Conservation (phyloP, 2,797 vertebrate genomes). For the Chelidonichthys spinosus region DNA sequence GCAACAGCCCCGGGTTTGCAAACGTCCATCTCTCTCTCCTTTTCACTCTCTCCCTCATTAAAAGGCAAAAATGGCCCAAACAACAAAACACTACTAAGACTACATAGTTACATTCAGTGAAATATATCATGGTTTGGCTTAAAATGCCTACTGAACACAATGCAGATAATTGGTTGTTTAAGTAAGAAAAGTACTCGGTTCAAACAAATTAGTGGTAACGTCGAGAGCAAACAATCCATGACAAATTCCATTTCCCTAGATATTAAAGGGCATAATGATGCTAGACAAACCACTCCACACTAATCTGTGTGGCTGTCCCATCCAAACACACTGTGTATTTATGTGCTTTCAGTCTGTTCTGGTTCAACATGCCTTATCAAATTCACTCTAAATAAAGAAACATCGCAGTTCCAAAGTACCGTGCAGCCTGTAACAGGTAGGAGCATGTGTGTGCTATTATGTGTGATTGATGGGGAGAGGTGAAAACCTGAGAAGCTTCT, state of each 20-base stretch:
- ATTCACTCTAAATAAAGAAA: constrained; percentile 13
- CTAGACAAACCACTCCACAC: background rate
- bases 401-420: background rate
- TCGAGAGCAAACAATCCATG: no score
- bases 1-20: no score
- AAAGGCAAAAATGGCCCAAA: no score
- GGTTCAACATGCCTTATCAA: constrained; percentile 25
- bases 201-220: no score
- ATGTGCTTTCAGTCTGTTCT: background rate
- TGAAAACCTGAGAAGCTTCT: constrained; percentile 3
- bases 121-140: no score
- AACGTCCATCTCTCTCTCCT: no score
- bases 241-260: background rate
- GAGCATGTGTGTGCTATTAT: background rate
- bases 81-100: no score
- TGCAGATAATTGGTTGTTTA: no score
- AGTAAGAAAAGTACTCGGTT: no score
- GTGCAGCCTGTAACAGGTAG: background rate
- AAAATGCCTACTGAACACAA: no score
- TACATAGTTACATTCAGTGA: no score
- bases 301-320: background rate
- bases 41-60: no score
- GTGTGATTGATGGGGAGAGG: constrained; percentile 3
- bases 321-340: background rate
- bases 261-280: background rate